Conservation (phyloP, 2,113 vertebrate genomes). For the Paralichthys olivaceus region DNA sequence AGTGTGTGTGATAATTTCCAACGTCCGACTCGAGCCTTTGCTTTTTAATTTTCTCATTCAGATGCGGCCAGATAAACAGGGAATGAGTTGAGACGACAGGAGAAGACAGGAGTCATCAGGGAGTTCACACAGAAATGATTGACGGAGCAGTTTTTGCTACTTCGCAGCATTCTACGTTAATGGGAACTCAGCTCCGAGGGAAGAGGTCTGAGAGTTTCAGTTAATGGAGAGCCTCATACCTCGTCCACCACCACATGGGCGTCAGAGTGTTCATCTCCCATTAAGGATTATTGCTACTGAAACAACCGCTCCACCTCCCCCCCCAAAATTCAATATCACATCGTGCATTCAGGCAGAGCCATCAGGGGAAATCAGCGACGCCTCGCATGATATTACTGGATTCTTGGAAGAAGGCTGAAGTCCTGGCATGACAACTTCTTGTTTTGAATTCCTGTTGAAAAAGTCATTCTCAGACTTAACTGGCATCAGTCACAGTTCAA, state of each 20-base stretch:
- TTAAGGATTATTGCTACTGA: slow-evolving; percentile 46
- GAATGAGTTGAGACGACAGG: slow-evolving; percentile 30
- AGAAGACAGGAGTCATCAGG: slow-evolving; percentile 7
- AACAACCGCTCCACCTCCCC: slow-evolving; percentile 33
- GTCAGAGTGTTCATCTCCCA: slow-evolving; percentile 46
- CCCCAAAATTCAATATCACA: slow-evolving; percentile 48
- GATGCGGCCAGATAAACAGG: slow-evolving; percentile 11
- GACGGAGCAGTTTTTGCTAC: slow-evolving; percentile 21
- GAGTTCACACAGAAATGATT: slow-evolving; percentile 27
- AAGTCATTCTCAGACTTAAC: too few species aligned
- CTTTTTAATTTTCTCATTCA: slow-evolving; percentile 23
- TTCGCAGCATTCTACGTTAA: slow-evolving; percentile 37
- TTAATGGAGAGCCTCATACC: slow-evolving; percentile 48
- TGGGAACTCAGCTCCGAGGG: slow-evolving; percentile 18
- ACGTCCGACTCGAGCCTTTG: neutral
- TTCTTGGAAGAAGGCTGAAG: neutral
- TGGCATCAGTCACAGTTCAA: too few species aligned
- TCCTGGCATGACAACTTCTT: neutral
- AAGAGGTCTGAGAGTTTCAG: slow-evolving; percentile 36
- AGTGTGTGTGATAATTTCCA: slow-evolving; percentile 4
- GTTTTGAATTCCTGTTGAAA: neutral
- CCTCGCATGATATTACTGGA: neutral
- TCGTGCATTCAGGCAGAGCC: slow-evolving; percentile 21
- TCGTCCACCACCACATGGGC: slow-evolving; percentile 36
- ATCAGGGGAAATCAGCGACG: slow-evolving; percentile 48